These are phyloP conservation scores for Heliconius nattereri DNA, from an alignment of 1,140 invertebrate species.

Conservation along the genomic window DNA sequence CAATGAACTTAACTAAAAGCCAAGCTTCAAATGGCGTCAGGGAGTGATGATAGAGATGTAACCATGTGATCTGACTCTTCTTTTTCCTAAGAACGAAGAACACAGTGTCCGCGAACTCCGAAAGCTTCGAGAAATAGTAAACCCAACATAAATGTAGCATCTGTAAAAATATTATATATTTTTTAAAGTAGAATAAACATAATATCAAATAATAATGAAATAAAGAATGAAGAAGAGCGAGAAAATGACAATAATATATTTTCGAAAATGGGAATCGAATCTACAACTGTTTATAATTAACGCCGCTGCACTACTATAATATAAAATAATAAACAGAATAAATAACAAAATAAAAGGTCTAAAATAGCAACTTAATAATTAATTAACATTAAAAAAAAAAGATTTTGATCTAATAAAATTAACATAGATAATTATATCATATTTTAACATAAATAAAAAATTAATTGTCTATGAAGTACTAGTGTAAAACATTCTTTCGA, in stretches of 20 bases:
- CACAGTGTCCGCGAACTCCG: slow-evolving; percentile 97
- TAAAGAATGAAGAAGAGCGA: too few species aligned
- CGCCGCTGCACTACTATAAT: too few species aligned
- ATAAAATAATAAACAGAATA: too few species aligned
- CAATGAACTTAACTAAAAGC: slow-evolving; percentile 97
- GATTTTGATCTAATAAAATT: too few species aligned
- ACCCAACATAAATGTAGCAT: slow-evolving; percentile 97
- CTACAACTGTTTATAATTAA: too few species aligned
- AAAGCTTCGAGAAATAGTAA: slow-evolving; percentile 98
- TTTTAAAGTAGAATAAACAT: too few species aligned
- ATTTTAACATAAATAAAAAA: neutral
- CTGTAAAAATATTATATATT: slow-evolving; percentile 73
- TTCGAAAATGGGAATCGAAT: too few species aligned
- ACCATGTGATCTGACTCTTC: slow-evolving; percentile 93
- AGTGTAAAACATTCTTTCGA: neutral
- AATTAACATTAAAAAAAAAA: too few species aligned
- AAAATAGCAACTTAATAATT: too few species aligned
- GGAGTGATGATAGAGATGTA: slow-evolving; percentile 97
- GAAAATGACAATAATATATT: too few species aligned
- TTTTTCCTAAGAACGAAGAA: slow-evolving; percentile 97
- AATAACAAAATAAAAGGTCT: too few species aligned
- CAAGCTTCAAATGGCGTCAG: slow-evolving; percentile 97
- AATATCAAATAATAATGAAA: too few species aligned
- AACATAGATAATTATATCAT: neutral
- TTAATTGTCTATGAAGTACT: neutral